Conservation (phyloP, 1,140 invertebrate genomes). For the Maconellicoccus hirsutus region DNA sequence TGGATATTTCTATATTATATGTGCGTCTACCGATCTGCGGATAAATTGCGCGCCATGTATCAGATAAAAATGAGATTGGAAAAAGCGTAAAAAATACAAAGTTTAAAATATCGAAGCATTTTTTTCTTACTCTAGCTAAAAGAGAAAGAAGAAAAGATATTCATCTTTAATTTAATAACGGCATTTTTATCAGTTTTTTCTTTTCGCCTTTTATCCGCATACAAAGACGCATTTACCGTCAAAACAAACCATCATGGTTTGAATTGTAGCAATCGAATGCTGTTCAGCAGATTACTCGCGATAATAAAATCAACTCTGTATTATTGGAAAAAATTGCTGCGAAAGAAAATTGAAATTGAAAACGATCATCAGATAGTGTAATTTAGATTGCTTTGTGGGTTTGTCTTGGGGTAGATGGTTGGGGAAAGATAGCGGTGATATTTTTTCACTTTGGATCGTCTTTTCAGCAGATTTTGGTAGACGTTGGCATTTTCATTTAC, state of each 20-base stretch:
- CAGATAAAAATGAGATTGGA: not conserved
- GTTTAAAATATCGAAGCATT: not conserved
- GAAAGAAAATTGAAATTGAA: not conserved
- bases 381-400: not conserved
- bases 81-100: not conserved
- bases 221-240: too few relatives aligned
- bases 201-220: not conserved
- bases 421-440: too few relatives aligned
- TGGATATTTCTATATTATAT: not conserved
- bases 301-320: too few relatives aligned
- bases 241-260: not conserved
- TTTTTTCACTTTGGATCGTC: too few relatives aligned
- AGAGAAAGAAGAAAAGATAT: not conserved
- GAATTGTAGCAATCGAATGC: not conserved
- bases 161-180: conserved; percentile 5
- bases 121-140: too few relatives aligned
- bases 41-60: not conserved
- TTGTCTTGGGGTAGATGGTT: too few relatives aligned
- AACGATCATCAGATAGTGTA: not conserved
- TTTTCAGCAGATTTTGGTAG: too few relatives aligned
- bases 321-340: not conserved
- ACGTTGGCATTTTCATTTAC: too few relatives aligned
- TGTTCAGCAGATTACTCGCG: too few relatives aligned
- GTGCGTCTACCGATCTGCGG: not conserved
- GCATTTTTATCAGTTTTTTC: not conserved